A percentile compares a stretch with the other conserved stretches of the same genome.
Evolutionary conservation across 2,113 vertebrate genomes (phyloP).

Genomic region (Mustelus asterias): DNA sequence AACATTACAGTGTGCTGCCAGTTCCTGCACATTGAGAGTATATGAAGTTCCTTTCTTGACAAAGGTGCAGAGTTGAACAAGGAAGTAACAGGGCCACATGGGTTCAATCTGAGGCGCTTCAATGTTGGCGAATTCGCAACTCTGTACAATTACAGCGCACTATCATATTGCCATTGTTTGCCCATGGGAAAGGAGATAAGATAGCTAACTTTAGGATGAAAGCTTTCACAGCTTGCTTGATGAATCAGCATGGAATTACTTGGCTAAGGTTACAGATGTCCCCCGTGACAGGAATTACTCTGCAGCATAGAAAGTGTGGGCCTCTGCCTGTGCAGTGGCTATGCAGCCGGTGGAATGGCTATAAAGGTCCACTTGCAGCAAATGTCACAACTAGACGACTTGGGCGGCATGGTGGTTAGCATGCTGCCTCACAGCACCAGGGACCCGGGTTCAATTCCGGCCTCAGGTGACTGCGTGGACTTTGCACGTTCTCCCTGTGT

Average conservation of each 20-base stretch:
- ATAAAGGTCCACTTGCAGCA: neutral
- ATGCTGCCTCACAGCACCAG: no score
- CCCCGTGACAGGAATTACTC: neutral
- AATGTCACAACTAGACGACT: neutral
- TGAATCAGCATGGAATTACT: neutral
- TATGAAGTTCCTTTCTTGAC: neutral
- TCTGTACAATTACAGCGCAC: neutral
- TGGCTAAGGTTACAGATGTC: neutral
- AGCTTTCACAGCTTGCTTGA: neutral
- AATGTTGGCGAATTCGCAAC: neutral
- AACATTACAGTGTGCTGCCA: neutral
- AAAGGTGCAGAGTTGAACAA: neutral
- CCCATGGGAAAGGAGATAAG: neutral
- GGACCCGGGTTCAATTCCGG: no score
- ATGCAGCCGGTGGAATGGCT: neutral
- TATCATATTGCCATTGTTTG: neutral
- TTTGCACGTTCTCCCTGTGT: no score
- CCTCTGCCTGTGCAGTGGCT: neutral
- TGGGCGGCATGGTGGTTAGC: no score
- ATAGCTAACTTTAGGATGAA: neutral
- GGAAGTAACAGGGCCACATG: neutral
- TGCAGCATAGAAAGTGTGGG: neutral
- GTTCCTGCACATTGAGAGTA: neutral
- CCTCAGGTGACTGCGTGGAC: no score
- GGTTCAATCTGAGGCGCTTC: neutral